Conservation (phyloP, 2,113 vertebrate genomes). For the Ptilorrhoa leucosticta region DNA sequence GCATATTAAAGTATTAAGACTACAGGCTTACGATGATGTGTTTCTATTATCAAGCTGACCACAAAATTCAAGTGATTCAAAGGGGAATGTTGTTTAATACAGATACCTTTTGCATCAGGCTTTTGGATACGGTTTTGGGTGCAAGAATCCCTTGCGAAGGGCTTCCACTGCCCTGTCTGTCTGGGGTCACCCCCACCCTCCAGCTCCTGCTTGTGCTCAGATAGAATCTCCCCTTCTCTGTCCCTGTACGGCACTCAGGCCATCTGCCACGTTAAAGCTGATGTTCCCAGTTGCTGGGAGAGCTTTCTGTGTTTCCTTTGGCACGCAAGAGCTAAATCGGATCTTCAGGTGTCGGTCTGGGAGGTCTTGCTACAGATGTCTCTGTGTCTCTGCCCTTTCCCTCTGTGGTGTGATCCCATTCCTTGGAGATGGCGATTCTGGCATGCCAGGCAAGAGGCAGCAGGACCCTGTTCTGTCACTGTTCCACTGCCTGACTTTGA, state of each 20-base stretch:
- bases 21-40: not conserved
- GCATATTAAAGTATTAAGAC: slow-evolving; percentile 47
- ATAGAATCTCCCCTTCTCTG: not conserved
- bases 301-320: not conserved
- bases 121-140: not conserved
- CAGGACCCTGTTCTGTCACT: not conserved
- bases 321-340: not conserved
- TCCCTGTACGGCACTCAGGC: accelerated
- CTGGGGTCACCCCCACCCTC: not conserved
- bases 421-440: accelerated
- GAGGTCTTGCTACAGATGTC: not conserved
- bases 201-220: not conserved
- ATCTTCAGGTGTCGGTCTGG: not conserved
- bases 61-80: not conserved
- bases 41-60: not conserved
- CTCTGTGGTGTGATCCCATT: accelerated
- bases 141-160: not conserved
- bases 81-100: not conserved
- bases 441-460: not conserved
- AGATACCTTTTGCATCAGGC: not conserved
- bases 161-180: not conserved
- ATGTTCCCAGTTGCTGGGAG: not conserved
- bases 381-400: not conserved
- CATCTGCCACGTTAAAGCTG: not conserved
- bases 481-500: not conserved